These are phyloP conservation scores for Formica selysi DNA, from an alignment of 1,140 invertebrate genomes.

Conservation along the genomic window DNA sequence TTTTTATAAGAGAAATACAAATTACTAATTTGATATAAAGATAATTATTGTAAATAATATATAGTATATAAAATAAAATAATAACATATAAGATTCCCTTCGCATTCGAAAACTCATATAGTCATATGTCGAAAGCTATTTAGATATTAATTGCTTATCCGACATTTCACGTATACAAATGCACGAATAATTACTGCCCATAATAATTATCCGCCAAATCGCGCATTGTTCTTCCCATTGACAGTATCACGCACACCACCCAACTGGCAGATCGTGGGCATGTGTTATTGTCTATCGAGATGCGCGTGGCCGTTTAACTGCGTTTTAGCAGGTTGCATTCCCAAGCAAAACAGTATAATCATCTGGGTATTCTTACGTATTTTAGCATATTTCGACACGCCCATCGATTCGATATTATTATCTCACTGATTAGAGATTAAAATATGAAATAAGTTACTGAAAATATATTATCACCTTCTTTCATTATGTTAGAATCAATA, in stretches of 20 bases:
- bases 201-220: conserved; percentile 70
- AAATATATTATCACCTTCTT: background rate
- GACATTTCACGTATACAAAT: conserved; percentile 20
- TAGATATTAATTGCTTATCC: conserved; percentile 7
- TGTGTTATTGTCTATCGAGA: conserved; percentile 62
- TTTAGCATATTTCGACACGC: conserved; percentile 24
- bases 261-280: conserved; percentile 54
- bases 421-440: background rate
- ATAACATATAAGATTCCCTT: too few relatives aligned
- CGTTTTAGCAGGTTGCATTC: conserved; percentile 49
- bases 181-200: conserved; percentile 40
- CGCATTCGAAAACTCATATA: too few relatives aligned
- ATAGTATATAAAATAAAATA: too few relatives aligned
- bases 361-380: conserved; percentile 35
- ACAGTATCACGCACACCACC: conserved; percentile 47
- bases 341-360: conserved; percentile 37
- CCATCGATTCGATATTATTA: background rate
- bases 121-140: too few relatives aligned
- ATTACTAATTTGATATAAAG: too few relatives aligned
- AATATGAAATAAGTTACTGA: background rate
- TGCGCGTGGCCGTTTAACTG: conserved; percentile 40
- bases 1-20: too few relatives aligned
- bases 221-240: conserved; percentile 56
- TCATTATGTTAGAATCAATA: background rate
- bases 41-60: too few relatives aligned